phyloP scores from a whole-genome alignment of 2,888 invertebrate species.

The Lycocerus yunnanus region DNA sequence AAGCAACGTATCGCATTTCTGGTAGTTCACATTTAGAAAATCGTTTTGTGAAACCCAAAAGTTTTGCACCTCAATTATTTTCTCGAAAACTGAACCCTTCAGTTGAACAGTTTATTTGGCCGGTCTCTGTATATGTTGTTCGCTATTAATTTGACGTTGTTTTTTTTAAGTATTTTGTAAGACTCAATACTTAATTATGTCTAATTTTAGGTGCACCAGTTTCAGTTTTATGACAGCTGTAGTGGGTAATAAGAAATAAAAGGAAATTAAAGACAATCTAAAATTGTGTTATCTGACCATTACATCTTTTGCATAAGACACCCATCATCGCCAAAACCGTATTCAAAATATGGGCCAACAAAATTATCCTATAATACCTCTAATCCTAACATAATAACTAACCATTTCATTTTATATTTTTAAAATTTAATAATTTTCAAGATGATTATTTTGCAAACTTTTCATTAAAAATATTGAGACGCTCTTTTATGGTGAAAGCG shows the following conservation, averaged over 20 bases:
- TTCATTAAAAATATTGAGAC: background rate
- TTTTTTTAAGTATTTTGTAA: background rate
- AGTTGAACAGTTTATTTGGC: background rate
- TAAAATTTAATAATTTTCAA: conserved; percentile 19
- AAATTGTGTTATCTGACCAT: conserved; percentile 1
- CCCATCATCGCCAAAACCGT: background rate
- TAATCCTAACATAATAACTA: conserved; percentile 16
- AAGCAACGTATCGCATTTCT: too few relatives aligned
- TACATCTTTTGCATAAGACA: background rate
- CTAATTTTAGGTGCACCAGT: background rate
- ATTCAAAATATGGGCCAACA: background rate
- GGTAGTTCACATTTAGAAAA: too few relatives aligned
- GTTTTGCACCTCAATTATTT: too few relatives aligned
- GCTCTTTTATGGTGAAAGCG: background rate
- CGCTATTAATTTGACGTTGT: too few relatives aligned
- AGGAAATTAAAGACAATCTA: background rate
- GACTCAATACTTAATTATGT: background rate
- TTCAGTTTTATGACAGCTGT: background rate
- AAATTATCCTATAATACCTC: conserved; percentile 12
- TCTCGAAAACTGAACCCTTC: too few relatives aligned
- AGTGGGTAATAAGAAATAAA: background rate
- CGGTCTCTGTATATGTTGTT: background rate
- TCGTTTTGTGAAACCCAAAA: too few relatives aligned
- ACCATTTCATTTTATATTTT: conserved; percentile 1
- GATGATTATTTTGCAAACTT: conserved; percentile 15